phyloP scores from a whole-genome alignment of 2,888 invertebrate genomes.

The Orchesellides sinensis region DNA sequence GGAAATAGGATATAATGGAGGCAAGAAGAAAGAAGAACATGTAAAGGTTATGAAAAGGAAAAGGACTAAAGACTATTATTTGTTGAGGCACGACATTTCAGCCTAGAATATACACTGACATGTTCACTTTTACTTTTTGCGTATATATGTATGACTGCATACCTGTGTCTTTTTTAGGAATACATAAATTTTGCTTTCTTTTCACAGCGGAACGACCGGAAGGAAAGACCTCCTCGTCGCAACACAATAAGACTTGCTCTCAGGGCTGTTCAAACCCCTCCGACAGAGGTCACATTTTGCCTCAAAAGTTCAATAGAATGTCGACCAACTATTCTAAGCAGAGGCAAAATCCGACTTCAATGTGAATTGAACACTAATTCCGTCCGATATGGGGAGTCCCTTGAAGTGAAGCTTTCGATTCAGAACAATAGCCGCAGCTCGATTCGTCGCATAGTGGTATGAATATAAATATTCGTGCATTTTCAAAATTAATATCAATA shows the following conservation, averaged over 20 bases:
- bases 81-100: too few species aligned
- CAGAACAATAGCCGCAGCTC: constrained; percentile 91
- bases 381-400: constrained; percentile 89
- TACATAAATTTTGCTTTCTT: constrained; percentile 30
- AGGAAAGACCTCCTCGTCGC: constrained; percentile 87
- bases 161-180: too few species aligned
- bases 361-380: constrained; percentile 89
- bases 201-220: constrained; percentile 88
- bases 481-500: background rate
- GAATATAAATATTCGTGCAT: too few species aligned
- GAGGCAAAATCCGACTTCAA: constrained; percentile 88
- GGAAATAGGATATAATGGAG: too few species aligned
- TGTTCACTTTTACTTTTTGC: background rate
- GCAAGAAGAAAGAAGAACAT: background rate
- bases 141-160: too few species aligned
- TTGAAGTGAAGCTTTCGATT: constrained; percentile 85
- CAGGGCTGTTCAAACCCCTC: constrained; percentile 70
- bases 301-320: constrained; percentile 69
- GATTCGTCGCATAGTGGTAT: constrained; percentile 88
- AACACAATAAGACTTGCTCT: constrained; percentile 91
- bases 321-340: constrained; percentile 82
- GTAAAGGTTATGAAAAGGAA: constrained; percentile 14
- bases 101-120: too few species aligned
- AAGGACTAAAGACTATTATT: background rate
- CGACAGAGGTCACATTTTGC: constrained; percentile 64